phyloP scores from a whole-genome alignment of 2,888 invertebrate genomes.

The Chorisops tibialis region DNA sequence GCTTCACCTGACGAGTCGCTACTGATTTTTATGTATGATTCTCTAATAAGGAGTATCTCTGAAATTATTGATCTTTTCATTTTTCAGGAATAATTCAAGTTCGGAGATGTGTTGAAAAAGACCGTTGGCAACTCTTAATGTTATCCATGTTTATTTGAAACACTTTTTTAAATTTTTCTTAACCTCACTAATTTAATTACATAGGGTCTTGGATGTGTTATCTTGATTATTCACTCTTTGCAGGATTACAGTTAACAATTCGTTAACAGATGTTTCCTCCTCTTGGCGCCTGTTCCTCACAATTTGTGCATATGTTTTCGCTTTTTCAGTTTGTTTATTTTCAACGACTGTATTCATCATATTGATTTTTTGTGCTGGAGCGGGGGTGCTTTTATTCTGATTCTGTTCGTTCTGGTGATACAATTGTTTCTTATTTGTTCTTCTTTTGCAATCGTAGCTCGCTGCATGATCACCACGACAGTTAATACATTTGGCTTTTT shows the following conservation, averaged over 20 bases:
- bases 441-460: conserved; percentile 34
- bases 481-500: too few relatives aligned
- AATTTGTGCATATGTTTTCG: neutral
- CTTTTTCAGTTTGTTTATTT: neutral
- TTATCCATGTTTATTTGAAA: too few relatives aligned
- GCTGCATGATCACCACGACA: conserved; percentile 36
- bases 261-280: neutral
- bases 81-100: too few relatives aligned
- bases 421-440: conserved; percentile 28
- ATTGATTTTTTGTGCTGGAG: neutral
- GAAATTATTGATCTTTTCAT: too few relatives aligned
- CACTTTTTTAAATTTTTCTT: neutral
- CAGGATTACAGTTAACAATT: neutral
- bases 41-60: too few relatives aligned
- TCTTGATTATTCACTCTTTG: conserved; percentile 1
- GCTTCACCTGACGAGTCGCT: too few relatives aligned
- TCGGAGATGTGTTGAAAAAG: too few relatives aligned
- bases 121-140: too few relatives aligned
- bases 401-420: neutral
- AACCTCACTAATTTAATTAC: neutral
- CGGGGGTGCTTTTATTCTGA: too few relatives aligned
- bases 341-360: neutral
- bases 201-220: neutral
- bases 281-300: neutral
- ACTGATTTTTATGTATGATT: too few relatives aligned